Evolutionary conservation across 2,888 invertebrate species (phyloP).

Genomic region (Drosophila barbarae): DNA sequence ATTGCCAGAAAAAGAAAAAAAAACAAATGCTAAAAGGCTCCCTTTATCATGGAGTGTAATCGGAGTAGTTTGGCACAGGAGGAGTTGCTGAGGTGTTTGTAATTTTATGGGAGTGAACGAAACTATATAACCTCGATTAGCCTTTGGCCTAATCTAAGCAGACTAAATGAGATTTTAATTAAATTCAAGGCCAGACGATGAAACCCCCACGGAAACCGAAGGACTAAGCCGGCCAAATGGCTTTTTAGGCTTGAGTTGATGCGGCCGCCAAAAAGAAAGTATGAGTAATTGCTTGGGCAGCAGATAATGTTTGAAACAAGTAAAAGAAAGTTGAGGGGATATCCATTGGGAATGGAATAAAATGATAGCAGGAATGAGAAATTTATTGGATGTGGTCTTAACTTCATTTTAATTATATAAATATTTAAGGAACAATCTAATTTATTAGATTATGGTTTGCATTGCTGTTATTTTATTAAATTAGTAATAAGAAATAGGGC

Average conservation of each 20-base stretch:
- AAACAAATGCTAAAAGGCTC: conserved; percentile 25
- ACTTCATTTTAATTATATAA: neutral
- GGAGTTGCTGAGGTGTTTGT: neutral
- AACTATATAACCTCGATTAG: conserved; percentile 42
- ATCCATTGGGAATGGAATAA: neutral
- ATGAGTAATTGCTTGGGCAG: conserved; percentile 39
- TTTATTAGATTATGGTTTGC: neutral
- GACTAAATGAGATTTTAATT: conserved; percentile 75
- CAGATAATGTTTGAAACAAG: conserved; percentile 13
- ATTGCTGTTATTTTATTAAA: neutral
- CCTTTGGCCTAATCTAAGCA: conserved; percentile 43
- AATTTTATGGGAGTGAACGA: conserved; percentile 8
- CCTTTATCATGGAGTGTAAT: conserved; percentile 10
- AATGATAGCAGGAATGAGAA: neutral
- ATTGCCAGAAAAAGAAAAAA: conserved; percentile 53
- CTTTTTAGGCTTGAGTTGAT: conserved; percentile 40
- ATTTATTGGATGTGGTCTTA: neutral
- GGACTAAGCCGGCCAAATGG: conserved; percentile 19
- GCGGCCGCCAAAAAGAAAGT: conserved; percentile 23
- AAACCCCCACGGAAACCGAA: conserved; percentile 19
- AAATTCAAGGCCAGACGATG: conserved; percentile 63
- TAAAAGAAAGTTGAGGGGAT: neutral
- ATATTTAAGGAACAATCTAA: no score
- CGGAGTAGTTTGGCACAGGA: conserved; percentile 4
- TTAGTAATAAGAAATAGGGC: neutral